Conservation (phyloP, 2,113 vertebrate genomes). For the Chitala chitala region DNA sequence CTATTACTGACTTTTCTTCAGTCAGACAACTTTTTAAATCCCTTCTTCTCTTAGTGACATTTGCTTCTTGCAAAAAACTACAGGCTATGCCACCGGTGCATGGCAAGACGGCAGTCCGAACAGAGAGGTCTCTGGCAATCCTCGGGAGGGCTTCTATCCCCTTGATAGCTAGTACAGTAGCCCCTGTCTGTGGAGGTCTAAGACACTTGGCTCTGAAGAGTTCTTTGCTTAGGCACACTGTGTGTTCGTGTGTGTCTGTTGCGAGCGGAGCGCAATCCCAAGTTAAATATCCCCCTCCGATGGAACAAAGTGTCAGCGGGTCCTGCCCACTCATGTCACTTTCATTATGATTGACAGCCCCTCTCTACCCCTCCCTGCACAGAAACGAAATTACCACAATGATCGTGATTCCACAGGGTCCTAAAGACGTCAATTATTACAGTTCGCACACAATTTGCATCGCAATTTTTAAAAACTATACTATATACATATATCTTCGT, state of each 20-base stretch:
- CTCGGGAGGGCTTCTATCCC: conserved; percentile 48
- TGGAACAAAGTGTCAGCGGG: conserved; percentile 67
- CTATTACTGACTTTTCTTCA: conserved; percentile 28
- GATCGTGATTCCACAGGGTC: conserved; percentile 54
- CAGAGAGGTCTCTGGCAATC: conserved; percentile 43
- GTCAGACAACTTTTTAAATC: conserved; percentile 31
- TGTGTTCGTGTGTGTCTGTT: conserved; percentile 63
- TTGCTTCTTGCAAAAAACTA: conserved; percentile 43
- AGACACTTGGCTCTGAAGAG: conserved; percentile 48
- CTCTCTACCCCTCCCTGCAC: conserved; percentile 40
- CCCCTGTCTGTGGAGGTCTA: conserved; percentile 50
- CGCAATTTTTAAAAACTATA: background rate
- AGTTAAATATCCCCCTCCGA: conserved; percentile 82
- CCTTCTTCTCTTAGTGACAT: conserved; percentile 34
- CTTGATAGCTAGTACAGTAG: conserved; percentile 50
- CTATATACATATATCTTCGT: background rate
- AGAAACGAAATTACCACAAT: conserved; percentile 60
- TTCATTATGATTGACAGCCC: conserved; percentile 74
- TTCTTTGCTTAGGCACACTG: conserved; percentile 61
- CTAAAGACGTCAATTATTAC: conserved; percentile 44
- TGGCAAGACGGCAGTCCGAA: conserved; percentile 42
- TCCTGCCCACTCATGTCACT: conserved; percentile 74
- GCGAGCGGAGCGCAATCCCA: conserved; percentile 64
- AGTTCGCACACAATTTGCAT: background rate
- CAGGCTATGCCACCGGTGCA: conserved; percentile 41